These are phyloP conservation scores for Mugil cephalus DNA, from an alignment of 2,113 vertebrate species.

Conservation along the genomic window DNA sequence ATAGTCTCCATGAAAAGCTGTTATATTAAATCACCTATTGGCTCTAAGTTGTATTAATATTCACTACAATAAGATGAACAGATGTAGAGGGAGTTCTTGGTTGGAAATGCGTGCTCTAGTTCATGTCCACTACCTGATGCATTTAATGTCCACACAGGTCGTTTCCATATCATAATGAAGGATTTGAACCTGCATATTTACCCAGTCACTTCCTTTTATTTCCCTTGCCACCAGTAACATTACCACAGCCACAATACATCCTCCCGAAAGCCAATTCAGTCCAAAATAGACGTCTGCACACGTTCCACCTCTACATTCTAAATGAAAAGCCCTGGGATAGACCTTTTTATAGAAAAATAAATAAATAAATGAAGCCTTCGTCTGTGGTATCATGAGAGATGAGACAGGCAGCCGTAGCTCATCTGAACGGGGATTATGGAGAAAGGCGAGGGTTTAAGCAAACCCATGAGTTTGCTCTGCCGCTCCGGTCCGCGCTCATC, in stretches of 20 bases:
- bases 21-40: neutral
- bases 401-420: constrained; percentile 24
- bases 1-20: neutral
- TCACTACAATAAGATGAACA: neutral
- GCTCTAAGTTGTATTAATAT: neutral
- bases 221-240: neutral
- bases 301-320: neutral
- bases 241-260: neutral
- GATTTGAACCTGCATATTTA: neutral
- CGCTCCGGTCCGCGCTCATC: constrained; percentile 14
- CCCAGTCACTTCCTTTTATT: neutral
- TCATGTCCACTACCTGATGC: neutral
- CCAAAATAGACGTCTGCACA: constrained; percentile 1
- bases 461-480: constrained; percentile 13
- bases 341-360: too few relatives aligned
- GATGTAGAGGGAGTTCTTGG: neutral
- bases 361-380: constrained; percentile 13
- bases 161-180: neutral
- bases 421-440: constrained; percentile 51
- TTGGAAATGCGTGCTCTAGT: constrained; percentile 1
- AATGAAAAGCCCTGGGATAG: constrained; percentile 19
- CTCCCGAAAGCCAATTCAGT: neutral
- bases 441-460: constrained; percentile 12
- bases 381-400: constrained; percentile 21
- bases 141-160: neutral